A percentile compares a stretch with the other conserved stretches of the same genome.
These are phyloP conservation scores for Cosmorhoe ocellata DNA, from an alignment of 2,888 invertebrate species.

Conservation along the genomic window DNA sequence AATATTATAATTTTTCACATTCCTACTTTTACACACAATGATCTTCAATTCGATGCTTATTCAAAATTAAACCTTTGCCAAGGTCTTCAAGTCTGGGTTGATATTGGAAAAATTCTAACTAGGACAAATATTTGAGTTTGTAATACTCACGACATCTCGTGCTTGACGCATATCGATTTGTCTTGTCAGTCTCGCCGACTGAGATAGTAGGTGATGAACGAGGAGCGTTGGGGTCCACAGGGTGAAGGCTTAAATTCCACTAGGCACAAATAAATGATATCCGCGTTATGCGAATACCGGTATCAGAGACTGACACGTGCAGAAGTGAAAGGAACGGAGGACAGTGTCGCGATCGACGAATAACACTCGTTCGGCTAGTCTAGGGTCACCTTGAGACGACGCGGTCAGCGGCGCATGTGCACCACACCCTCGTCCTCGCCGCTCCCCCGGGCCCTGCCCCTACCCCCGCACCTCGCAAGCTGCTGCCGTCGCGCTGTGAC, in stretches of 20 bases:
- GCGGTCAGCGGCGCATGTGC: conserved; percentile 72
- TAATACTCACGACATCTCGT: conserved; percentile 74
- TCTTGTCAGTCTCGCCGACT: conserved; percentile 74
- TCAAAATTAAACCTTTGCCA: neutral
- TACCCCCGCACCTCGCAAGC: conserved; percentile 20
- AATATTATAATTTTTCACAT: too few species aligned
- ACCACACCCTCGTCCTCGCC: conserved; percentile 72
- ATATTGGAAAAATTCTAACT: conserved; percentile 41
- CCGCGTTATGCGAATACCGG: conserved; percentile 69
- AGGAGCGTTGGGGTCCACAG: conserved; percentile 79
- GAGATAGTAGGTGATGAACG: conserved; percentile 78
- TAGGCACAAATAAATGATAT: conserved; percentile 57
- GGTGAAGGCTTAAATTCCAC: conserved; percentile 73
- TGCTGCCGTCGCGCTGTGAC: conserved; percentile 6
- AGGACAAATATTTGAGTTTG: conserved; percentile 57
- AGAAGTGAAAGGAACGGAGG: conserved; percentile 71
- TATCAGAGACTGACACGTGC: conserved; percentile 48
- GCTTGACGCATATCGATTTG: conserved; percentile 81
- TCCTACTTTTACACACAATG: too few species aligned
- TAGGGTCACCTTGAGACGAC: conserved; percentile 75
- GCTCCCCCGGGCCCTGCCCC: conserved; percentile 32
- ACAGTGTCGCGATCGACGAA: conserved; percentile 53
- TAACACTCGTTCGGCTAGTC: conserved; percentile 59
- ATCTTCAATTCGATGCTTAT: too few species aligned
- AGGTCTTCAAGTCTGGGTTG: neutral